Base-by-base conservation (phyloP, 37 sponge, comb jelly and placozoan species). In the Aphrocallistes beatrix region DNA sequence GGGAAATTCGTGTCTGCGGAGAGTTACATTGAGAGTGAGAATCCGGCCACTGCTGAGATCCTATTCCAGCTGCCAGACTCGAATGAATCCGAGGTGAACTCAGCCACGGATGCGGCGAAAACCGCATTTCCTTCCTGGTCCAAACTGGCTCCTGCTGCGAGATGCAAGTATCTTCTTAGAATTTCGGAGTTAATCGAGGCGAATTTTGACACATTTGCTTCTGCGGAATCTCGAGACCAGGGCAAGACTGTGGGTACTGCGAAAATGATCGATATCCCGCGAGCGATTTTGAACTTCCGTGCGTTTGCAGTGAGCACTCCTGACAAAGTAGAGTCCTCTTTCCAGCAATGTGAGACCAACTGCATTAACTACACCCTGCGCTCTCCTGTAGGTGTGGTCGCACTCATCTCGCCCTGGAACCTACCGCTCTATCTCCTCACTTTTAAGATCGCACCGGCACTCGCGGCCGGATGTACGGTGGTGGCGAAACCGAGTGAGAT, bases 401-500 rank as follows among this genome's bases (percentile, higher is more conserved):
- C 93, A 1, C 89, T 93, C n/a, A 95, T 95, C 23, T 92, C 88
- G n/a, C 95, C 95, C 0, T 95, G 95, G 95, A 95, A 95, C 83
- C 91, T 95, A 9, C 95, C 95, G 0, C 81, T 91, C 28, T 95
- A 95, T 83, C 85, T 95, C 38, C 86, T 95, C 38, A 82, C 91
- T 30, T 95, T 95, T 85, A 95, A 95, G 89, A 87, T 95, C 36
- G 95, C 95, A 39, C 95, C 95, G 0, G 93, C 91, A 38, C 85
- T 95, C 8, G 95, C 93, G 36, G 89, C 91, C 25, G 95, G 95
- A 38, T 88, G 88, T 40, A 95, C 95, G 0, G 91, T 93, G 3
- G 93, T 95, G 50, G 93, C 93, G 39, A 95, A 95, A 49, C 95
- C 95, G 0, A 95, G 95, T 51, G 95, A 95, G 81, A 91, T 95